These are phyloP conservation scores for Chiloscyllium punctatum DNA, from an alignment of 2,797 vertebrate genomes.

Conservation along the genomic window DNA sequence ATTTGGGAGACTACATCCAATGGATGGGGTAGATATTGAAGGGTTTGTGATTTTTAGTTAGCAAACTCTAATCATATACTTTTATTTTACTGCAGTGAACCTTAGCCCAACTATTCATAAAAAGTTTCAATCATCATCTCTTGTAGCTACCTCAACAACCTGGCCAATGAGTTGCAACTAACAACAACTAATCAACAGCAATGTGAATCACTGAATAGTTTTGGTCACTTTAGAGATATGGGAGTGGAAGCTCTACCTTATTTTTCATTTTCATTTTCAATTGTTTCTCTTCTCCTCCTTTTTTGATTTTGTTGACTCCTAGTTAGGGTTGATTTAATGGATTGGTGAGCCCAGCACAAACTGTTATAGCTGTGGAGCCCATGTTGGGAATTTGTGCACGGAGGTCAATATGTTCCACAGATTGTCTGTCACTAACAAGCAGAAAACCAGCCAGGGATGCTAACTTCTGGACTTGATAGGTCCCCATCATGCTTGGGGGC, in stretches of 20 bases:
- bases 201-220: no score
- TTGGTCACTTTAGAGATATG: no score
- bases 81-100: no score
- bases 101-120: no score
- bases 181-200: no score
- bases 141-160: no score
- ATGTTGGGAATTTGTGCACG: not conserved
- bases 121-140: no score
- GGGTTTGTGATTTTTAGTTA: no score
- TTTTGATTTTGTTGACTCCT: not conserved
- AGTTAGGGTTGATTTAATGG: not conserved
- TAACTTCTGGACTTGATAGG: not conserved
- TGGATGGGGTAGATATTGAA: no score
- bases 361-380: not conserved
- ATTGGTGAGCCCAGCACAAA: not conserved
- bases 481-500: not conserved
- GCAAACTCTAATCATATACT: no score
- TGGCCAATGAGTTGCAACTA: no score
- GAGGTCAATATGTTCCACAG: not conserved
- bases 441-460: not conserved
- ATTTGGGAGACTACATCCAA: no score
- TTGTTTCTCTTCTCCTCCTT: not conserved
- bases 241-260: not conserved
- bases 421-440: not conserved
- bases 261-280: not conserved